Evolutionary conservation across 2,888 invertebrate species (phyloP), one percentile per base, ranked within the genome.

Genomic region (Phyllotreta striolata): DNA sequence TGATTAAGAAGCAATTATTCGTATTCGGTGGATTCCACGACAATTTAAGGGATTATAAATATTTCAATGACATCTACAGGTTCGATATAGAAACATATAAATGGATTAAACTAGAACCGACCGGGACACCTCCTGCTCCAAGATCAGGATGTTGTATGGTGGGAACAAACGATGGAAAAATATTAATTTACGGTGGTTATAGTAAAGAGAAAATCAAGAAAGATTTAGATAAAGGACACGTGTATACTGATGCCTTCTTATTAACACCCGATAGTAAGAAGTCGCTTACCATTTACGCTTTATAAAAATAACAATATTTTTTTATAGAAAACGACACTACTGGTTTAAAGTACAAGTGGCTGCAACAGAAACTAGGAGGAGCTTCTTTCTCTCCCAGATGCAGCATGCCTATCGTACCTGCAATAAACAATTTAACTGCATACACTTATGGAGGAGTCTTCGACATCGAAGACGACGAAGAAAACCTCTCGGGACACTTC

Each of bases 11-110:
- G 70, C 89, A 89, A 73, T 80, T 97, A 1, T 83, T 94, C 66
- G 84, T 96, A 4, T 96, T 96, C 84, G 96, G 96, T 0, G 97
- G 97, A 0, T 97, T 95, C 81, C 89, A 92, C 76, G 96, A 97
- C 81, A 96, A 94, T 79, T 86, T 91, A 1, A 85, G 92, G 61
- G 91, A 92, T 66, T 95, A 91, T 78, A 90, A 90, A 72, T 97
- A 96, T 83, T 94, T 88, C 79, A 96, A 96, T 79, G 97, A 97
- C 79, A 79, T 95, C 0, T 86, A 92, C 80, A 80, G 88, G 38
- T 96, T 97, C 82, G 89, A 92, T 72, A 81, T 93, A 69, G 93
- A 93, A 74, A 87, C 87, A 0, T 89, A 93, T 73, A 84, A 84
- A 0, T 97, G 96, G 96, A 84, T 81, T 1, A 90, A 90, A 78